Conservation (phyloP, 2,113 vertebrate genomes). For the Taxidea taxus region DNA sequence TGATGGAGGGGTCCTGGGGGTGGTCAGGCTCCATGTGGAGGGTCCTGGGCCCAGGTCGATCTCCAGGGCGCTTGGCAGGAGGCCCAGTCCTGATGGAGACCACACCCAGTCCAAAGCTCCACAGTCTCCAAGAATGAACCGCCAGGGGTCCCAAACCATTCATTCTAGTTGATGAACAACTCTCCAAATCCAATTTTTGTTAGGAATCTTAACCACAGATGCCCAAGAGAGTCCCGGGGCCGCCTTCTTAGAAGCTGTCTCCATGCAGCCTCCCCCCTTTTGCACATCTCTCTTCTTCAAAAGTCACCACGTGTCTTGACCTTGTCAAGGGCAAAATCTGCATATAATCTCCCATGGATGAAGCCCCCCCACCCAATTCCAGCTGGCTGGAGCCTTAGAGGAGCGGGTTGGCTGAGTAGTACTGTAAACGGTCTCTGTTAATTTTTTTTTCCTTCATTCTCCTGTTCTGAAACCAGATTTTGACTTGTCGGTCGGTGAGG, state of each 20-base stretch:
- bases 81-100: constrained; percentile 75
- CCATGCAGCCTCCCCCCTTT: constrained; percentile 66
- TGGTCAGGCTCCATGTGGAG: constrained; percentile 49
- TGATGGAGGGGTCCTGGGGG: constrained; percentile 66
- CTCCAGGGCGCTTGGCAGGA: constrained; percentile 50
- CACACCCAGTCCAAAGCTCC: constrained; percentile 72
- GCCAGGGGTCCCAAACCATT: constrained; percentile 74
- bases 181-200: constrained; percentile 57
- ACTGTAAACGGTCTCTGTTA: constrained; percentile 99
- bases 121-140: constrained; percentile 68
- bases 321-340: constrained; percentile 86
- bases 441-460: constrained; percentile 99
- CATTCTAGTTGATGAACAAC: constrained; percentile 77
- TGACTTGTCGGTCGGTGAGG: constrained; percentile 97
- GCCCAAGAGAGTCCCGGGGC: constrained; percentile 58
- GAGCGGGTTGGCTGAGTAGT: constrained; percentile 96
- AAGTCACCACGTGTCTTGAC: constrained; percentile 83
- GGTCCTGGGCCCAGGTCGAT: constrained; percentile 3
- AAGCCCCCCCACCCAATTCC: constrained; percentile 68
- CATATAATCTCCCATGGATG: constrained; percentile 79
- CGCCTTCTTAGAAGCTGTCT: constrained; percentile 62
- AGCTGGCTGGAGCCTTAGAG: constrained; percentile 85
- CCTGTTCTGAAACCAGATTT: constrained; percentile 99
- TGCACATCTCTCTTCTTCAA: constrained; percentile 75
- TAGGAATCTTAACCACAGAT: constrained; percentile 28